These are phyloP conservation scores for Xerus inauris DNA, from an alignment of 2,113 vertebrate species.

Conservation along the genomic window DNA sequence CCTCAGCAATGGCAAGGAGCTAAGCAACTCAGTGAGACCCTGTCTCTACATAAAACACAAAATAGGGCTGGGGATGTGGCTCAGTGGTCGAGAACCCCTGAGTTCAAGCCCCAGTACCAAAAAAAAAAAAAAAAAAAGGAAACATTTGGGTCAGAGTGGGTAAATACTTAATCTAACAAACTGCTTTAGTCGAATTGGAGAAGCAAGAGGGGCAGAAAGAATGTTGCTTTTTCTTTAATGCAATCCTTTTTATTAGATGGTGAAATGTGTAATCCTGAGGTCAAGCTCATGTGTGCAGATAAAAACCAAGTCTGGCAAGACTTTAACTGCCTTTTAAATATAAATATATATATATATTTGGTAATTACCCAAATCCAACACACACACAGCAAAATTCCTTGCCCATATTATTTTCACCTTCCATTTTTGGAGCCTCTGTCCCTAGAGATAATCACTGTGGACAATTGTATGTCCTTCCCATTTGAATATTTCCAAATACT, in stretches of 20 bases:
- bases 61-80: too few relatives aligned
- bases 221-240: not conserved
- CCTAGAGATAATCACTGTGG: not conserved
- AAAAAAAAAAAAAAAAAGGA: too few relatives aligned
- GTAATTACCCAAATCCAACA: not conserved
- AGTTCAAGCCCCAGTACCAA: too few relatives aligned
- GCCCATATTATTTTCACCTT: slow-evolving; percentile 46
- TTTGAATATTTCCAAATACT: slow-evolving; percentile 18
- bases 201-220: not conserved
- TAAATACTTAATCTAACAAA: not conserved
- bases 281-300: not conserved
- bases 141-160: not conserved
- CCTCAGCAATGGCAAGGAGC: too few relatives aligned
- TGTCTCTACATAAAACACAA: too few relatives aligned
- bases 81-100: too few relatives aligned
- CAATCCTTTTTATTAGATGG: not conserved
- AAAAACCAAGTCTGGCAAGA: not conserved
- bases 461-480: not conserved
- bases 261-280: not conserved
- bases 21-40: too few relatives aligned
- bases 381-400: not conserved
- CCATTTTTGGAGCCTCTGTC: not conserved
- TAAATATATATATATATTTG: too few relatives aligned
- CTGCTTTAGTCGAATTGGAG: not conserved
- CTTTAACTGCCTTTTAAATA: not conserved